phyloP scores from a whole-genome alignment of 2,888 invertebrate species.

The Miltochrista miniata region DNA sequence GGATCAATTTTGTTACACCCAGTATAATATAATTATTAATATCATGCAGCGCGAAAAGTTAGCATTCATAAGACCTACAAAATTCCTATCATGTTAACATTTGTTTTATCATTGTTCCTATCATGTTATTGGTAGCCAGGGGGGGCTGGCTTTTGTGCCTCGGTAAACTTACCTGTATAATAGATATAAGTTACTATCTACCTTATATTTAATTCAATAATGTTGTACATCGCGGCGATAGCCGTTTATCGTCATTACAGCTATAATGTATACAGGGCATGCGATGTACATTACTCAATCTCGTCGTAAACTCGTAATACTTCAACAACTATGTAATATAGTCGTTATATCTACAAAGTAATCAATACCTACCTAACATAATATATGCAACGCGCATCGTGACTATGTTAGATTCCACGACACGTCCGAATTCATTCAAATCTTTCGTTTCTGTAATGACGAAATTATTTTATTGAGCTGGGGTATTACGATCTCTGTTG shows the following conservation, averaged over 20 bases:
- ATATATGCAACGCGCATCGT: not conserved
- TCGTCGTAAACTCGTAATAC: not conserved
- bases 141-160: no score
- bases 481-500: no score
- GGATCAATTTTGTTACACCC: no score
- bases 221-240: not conserved
- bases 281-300: not conserved
- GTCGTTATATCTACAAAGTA: not conserved
- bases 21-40: no score
- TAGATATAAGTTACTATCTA: not conserved
- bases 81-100: no score
- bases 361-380: not conserved
- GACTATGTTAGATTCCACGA: not conserved
- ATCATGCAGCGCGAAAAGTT: no score
- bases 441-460: not conserved
- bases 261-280: not conserved
- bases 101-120: no score
- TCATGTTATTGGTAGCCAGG: no score
- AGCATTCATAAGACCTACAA: no score
- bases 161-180: no score
- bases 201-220: no score
- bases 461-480: not conserved
- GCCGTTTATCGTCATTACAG: not conserved
- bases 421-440: no score
- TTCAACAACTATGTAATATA: not conserved